These are phyloP conservation scores for Pantherophis vulpinus DNA, from an alignment of 2,797 vertebrate species.

Conservation along the genomic window DNA sequence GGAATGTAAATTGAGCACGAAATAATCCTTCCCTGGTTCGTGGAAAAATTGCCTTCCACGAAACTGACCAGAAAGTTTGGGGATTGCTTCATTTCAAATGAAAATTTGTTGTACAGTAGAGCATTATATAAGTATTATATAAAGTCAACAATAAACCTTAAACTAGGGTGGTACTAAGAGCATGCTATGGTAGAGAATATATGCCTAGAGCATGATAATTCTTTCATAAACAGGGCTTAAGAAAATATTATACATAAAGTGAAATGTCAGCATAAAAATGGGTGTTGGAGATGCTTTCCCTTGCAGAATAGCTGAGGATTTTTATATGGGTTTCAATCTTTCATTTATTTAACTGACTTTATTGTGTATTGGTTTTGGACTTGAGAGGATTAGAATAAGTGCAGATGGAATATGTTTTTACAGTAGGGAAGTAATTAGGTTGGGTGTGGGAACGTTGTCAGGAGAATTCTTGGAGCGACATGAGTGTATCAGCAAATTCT, in stretches of 20 bases:
- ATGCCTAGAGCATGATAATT: constrained; percentile 56
- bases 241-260: constrained; percentile 63
- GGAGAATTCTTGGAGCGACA: constrained; percentile 76
- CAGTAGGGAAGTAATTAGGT: constrained; percentile 78
- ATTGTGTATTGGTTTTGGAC: constrained; percentile 75
- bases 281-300: constrained; percentile 56
- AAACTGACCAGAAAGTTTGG: neutral
- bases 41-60: neutral
- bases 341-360: constrained; percentile 76
- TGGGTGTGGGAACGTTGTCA: constrained; percentile 73
- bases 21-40: neutral
- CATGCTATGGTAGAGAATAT: constrained; percentile 16
- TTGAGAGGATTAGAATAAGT: constrained; percentile 73
- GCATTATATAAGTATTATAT: neutral
- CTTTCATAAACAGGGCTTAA: constrained; percentile 66
- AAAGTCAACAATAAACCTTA: constrained; percentile 10
- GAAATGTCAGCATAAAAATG: constrained; percentile 71
- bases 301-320: constrained; percentile 68
- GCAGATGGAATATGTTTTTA: constrained; percentile 77
- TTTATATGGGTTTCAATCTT: constrained; percentile 64
- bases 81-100: neutral
- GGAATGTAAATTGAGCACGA: neutral
- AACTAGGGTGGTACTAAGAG: constrained; percentile 30
- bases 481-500: constrained; percentile 75
- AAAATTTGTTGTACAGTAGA: fast-evolving